Evolutionary conservation across 2,113 vertebrate genomes (phyloP).

Genomic region (Siniperca knerii): DNA sequence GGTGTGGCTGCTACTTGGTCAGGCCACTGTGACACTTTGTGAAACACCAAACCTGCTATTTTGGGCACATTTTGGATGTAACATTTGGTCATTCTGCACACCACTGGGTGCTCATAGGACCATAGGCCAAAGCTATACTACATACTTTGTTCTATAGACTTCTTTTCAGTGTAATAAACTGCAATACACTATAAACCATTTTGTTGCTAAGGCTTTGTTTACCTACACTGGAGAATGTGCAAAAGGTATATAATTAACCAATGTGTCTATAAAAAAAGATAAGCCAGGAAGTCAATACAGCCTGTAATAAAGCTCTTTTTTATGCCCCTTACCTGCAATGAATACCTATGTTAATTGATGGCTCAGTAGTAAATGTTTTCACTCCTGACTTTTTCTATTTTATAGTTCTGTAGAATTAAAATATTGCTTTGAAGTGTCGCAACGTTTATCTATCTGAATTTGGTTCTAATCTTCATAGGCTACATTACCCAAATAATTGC

Average conservation of each 20-base stretch:
- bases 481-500: not conserved
- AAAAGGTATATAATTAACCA: not conserved
- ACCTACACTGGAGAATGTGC: not conserved
- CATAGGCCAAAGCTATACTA: not conserved
- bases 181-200: not conserved
- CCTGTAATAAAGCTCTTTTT: not conserved
- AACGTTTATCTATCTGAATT: not conserved
- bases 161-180: not conserved
- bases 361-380: not conserved
- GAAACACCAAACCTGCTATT: not conserved
- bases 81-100: not conserved
- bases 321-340: not conserved
- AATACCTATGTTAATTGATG: not conserved
- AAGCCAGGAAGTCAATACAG: constrained; percentile 16
- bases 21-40: constrained; percentile 6
- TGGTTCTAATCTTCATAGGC: not conserved
- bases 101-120: not conserved
- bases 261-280: not conserved
- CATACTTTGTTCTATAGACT: not conserved
- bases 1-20: constrained; percentile 53
- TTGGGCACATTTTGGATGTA: not conserved
- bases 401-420: not conserved
- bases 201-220: not conserved
- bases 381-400: not conserved
- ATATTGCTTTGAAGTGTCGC: not conserved